phyloP scores from a whole-genome alignment of 2,888 invertebrate species.

The Acheta domesticus region DNA sequence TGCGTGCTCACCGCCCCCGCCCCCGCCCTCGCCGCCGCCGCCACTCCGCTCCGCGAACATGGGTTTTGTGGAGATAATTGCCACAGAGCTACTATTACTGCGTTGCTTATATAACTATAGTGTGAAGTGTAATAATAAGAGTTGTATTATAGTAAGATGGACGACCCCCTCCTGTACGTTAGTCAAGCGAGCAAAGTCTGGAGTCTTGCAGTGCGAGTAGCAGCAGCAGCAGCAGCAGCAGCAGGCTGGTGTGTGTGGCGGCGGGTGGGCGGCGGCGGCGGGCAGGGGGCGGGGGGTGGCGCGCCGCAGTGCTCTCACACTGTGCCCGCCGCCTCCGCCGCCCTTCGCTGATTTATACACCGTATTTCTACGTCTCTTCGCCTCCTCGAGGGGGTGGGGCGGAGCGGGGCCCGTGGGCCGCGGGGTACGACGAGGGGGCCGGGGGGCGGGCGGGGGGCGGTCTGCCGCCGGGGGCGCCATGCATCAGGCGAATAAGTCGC shows the following conservation, averaged over 20 bases:
- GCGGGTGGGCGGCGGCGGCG: not conserved
- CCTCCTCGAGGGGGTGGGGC: not conserved
- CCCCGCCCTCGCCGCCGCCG: not conserved
- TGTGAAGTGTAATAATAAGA: conserved; percentile 18
- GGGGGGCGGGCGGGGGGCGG: not conserved
- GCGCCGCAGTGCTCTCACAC: not conserved
- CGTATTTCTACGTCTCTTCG: conserved; percentile 34
- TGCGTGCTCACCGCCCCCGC: not conserved
- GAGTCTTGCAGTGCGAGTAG: conserved; percentile 2
- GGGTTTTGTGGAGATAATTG: conserved; percentile 18
- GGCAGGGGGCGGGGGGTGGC: not conserved
- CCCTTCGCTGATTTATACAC: conserved; percentile 32
- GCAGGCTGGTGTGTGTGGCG: not conserved
- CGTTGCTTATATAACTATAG: conserved; percentile 2
- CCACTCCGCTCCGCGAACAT: not conserved
- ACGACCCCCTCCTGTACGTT: not conserved
- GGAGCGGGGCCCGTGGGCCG: not conserved
- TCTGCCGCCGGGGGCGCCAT: conserved; percentile 24
- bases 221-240: not conserved
- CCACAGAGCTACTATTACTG: conserved; percentile 18
- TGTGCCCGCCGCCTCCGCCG: conserved; percentile 23
- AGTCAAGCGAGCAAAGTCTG: not conserved
- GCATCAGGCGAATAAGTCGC: conserved; percentile 32
- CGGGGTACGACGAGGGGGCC: no score
- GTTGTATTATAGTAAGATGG: conserved; percentile 18